Conservation (phyloP, 53 echinoderm and acorn worm species). For the Arbacia lixula region DNA sequence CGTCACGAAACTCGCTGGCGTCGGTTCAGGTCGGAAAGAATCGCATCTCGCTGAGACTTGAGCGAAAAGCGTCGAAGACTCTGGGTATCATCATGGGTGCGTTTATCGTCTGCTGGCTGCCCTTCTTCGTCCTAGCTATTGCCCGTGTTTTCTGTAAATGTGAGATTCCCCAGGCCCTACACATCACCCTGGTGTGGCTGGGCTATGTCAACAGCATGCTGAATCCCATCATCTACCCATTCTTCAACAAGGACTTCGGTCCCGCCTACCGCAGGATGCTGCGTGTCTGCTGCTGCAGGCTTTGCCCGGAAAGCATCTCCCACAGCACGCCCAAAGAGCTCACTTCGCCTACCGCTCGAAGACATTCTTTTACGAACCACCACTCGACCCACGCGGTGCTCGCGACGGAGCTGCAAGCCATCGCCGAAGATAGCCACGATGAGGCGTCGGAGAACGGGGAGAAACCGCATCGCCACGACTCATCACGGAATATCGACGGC, state of each 20-base stretch:
- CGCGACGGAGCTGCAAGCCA: constrained; percentile 44
- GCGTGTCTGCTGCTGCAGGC: constrained; percentile 50
- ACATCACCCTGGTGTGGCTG: constrained; percentile 74
- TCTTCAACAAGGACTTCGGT: constrained; percentile 91
- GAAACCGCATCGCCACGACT: neutral
- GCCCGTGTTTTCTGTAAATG: constrained; percentile 89
- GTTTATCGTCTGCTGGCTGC: constrained; percentile 96
- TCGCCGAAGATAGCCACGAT: constrained; percentile 51
- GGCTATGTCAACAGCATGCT: constrained; percentile 89
- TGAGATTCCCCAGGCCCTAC: constrained; percentile 62
- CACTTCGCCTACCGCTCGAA: neutral
- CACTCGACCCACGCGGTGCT: neutral
- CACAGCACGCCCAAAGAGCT: neutral
- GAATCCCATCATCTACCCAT: constrained; percentile 95
- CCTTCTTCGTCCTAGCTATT: constrained; percentile 87
- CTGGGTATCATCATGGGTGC: constrained; percentile 98
- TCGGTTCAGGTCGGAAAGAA: constrained; percentile 56
- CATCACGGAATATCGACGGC: neutral
- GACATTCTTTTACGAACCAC: neutral
- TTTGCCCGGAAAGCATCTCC: neutral
- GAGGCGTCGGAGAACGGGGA: constrained; percentile 7
- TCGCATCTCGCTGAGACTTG: constrained; percentile 72
- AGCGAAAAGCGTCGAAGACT: constrained; percentile 94
- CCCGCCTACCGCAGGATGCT: constrained; percentile 87
- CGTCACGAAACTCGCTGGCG: constrained; percentile 65